A percentile compares a stretch with the other conserved stretches of the same genome.
Conservation (phyloP, 1,140 invertebrate species). For the Papilio helenus region DNA sequence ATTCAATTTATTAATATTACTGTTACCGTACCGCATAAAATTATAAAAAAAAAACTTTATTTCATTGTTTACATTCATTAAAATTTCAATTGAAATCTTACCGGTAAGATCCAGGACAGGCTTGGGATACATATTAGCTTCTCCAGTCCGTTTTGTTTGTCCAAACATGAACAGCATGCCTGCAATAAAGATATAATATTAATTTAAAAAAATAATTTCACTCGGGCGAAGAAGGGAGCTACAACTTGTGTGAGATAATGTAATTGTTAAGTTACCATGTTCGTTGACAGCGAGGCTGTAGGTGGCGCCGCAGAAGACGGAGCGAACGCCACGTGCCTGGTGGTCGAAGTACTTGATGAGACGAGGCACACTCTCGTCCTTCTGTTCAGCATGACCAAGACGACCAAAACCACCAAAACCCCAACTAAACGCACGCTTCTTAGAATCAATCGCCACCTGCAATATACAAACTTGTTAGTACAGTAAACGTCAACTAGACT, state of each 20-base stretch:
- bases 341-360: conserved; percentile 95
- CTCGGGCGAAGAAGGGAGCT: too few species aligned
- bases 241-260: too few species aligned
- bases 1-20: conserved; percentile 12
- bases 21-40: too few species aligned
- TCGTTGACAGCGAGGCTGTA: conserved; percentile 94
- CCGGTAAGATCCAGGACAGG: conserved; percentile 94
- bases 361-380: conserved; percentile 95
- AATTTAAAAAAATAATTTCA: neutral
- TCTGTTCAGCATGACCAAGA: conserved; percentile 95
- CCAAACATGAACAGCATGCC: conserved; percentile 92
- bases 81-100: conserved; percentile 43
- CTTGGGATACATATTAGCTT: conserved; percentile 98
- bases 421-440: conserved; percentile 95
- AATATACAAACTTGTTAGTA: too few species aligned
- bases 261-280: too few species aligned
- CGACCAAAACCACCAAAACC: conserved; percentile 97
- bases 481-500: too few species aligned
- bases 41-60: too few species aligned
- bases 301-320: conserved; percentile 92
- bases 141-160: conserved; percentile 94
- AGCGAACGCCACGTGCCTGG: conserved; percentile 90
- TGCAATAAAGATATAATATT: conserved; percentile 52
- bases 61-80: too few species aligned
- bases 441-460: conserved; percentile 92